Conservation (phyloP, 2,888 invertebrate species). For the Lucinisca nassula region DNA sequence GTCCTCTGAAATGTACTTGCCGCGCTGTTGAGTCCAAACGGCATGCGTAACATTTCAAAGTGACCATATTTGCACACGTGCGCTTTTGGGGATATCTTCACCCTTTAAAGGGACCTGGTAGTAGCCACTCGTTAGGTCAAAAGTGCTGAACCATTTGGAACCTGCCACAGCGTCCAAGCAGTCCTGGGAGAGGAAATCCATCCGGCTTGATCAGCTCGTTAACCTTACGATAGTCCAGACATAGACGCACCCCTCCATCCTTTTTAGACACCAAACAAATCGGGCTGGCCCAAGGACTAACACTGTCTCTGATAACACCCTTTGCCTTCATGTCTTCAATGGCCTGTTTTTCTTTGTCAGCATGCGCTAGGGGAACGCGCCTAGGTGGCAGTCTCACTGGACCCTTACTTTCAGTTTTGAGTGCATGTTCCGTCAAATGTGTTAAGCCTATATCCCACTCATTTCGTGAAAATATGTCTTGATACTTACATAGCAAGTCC, state of each 20-base stretch:
- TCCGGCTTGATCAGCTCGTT: background rate
- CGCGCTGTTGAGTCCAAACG: constrained; percentile 12
- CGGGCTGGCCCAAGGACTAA: constrained; percentile 41
- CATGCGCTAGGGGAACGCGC: constrained; percentile 19
- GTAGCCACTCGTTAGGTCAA: constrained; percentile 19
- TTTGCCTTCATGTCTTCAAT: constrained; percentile 31
- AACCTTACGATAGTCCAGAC: constrained; percentile 21
- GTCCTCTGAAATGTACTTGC: background rate
- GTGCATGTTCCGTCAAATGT: constrained; percentile 28
- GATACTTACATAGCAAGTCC: background rate
- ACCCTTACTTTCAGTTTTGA: constrained; percentile 3
- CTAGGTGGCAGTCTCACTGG: constrained; percentile 32
- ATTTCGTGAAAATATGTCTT: constrained; percentile 18
- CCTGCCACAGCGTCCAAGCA: background rate
- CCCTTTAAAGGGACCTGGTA: constrained; percentile 20
- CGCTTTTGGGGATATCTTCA: constrained; percentile 11
- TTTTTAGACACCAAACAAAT: constrained; percentile 27
- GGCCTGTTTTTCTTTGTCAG: constrained; percentile 15
- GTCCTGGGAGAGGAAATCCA: background rate
- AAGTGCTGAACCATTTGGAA: background rate
- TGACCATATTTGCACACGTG: constrained; percentile 24
- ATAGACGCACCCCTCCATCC: background rate
- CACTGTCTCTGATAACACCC: constrained; percentile 13
- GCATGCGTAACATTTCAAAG: constrained; percentile 12
- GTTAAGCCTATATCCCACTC: constrained; percentile 38